A percentile compares a stretch with the other conserved stretches of the same genome.
phyloP scores from a whole-genome alignment of 2,113 vertebrate species.

The Rana temporaria region DNA sequence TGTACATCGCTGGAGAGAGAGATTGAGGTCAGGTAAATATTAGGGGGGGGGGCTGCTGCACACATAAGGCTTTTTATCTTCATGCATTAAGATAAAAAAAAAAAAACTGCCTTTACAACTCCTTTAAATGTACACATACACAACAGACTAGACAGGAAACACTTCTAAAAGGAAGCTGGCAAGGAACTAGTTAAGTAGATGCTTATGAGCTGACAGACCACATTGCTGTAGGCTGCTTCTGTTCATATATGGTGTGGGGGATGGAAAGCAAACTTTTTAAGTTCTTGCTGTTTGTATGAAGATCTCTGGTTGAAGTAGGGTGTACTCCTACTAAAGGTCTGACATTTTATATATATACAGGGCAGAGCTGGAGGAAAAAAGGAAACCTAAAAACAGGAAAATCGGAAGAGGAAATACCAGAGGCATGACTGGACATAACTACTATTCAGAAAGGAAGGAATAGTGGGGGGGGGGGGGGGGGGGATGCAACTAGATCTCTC shows the following conservation, averaged over 20 bases:
- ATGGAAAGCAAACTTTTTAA: neutral
- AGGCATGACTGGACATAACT: constrained; percentile 6
- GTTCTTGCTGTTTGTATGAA: neutral
- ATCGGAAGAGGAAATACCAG: constrained; percentile 42
- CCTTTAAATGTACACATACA: no score
- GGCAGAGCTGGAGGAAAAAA: neutral
- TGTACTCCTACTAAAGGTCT: neutral
- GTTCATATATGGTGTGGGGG: constrained; percentile 7
- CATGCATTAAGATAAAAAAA: no score
- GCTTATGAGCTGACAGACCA: neutral
- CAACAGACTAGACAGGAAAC: no score
- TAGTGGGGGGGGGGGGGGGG: no score
- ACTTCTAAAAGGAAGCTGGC: neutral
- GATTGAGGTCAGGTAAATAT: no score
- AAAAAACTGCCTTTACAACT: no score
- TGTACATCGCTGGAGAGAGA: no score
- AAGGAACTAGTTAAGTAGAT: constrained; percentile 10
- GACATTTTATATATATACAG: neutral
- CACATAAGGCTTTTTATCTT: no score
- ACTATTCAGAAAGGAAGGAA: neutral
- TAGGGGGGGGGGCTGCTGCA: no score
- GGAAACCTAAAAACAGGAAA: neutral
- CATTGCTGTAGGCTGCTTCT: neutral
- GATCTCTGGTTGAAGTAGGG: neutral
- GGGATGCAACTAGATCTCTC: neutral